Evolutionary conservation across 2,888 invertebrate genomes (phyloP).

Genomic region (Seira musarum): DNA sequence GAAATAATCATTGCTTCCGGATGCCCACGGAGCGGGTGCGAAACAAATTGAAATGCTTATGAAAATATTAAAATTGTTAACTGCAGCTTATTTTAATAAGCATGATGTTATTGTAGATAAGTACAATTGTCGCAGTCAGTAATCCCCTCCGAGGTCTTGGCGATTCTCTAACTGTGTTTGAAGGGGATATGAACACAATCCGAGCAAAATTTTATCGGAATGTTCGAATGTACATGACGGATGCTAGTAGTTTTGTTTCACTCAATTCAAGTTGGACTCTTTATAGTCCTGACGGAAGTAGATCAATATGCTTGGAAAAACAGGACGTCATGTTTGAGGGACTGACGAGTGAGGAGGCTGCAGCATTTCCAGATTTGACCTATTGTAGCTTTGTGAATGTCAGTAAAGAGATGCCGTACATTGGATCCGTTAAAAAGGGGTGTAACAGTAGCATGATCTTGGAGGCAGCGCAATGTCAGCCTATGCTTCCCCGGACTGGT

Average conservation of each 20-base stretch:
- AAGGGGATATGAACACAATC: conserved; percentile 38
- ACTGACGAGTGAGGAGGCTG: neutral
- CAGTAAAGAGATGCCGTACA: conserved; percentile 12
- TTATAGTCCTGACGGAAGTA: conserved; percentile 29
- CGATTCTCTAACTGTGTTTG: conserved; percentile 45
- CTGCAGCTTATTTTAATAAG: neutral
- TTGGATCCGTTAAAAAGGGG: conserved; percentile 46
- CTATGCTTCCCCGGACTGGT: conserved; percentile 48
- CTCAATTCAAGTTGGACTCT: conserved; percentile 55
- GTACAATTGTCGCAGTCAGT: conserved; percentile 25
- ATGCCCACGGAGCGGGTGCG: conserved; percentile 46
- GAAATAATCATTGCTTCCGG: conserved; percentile 52
- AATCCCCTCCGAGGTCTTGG: conserved; percentile 48
- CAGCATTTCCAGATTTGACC: neutral
- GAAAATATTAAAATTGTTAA: too few relatives aligned
- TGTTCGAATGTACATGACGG: conserved; percentile 24
- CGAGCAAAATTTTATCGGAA: conserved; percentile 50
- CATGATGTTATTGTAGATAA: conserved; percentile 34
- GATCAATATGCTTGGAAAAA: conserved; percentile 42
- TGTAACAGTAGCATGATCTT: conserved; percentile 40
- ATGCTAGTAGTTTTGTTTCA: conserved; percentile 28
- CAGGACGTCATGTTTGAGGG: conserved; percentile 4
- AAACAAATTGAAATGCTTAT: too few relatives aligned
- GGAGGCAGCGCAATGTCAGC: conserved; percentile 46
- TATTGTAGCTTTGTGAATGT: conserved; percentile 44